A percentile compares a stretch with the other conserved stretches of the same genome.
These are phyloP conservation scores for Heliconius nattereri DNA, from an alignment of 1,140 invertebrate species.

Conservation along the genomic window DNA sequence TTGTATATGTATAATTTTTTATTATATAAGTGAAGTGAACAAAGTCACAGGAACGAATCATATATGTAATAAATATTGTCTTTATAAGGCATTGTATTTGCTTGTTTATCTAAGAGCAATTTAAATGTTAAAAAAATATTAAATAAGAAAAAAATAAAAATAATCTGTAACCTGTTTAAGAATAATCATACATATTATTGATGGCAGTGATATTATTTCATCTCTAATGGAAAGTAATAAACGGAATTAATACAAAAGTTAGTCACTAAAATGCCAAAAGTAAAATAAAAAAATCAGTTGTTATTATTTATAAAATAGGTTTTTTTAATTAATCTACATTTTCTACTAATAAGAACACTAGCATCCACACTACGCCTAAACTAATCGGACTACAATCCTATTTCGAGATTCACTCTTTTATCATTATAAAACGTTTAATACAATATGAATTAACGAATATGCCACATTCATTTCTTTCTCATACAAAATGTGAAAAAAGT, in stretches of 20 bases:
- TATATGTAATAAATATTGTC: constrained; percentile 3
- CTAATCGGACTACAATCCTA: neutral
- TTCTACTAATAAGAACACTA: neutral
- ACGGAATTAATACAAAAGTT: neutral
- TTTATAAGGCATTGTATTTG: neutral
- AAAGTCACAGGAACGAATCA: neutral
- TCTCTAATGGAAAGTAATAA: neutral
- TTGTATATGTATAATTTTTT: no score
- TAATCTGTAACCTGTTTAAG: no score
- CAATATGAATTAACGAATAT: neutral
- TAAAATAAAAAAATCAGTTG: neutral
- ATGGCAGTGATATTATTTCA: neutral
- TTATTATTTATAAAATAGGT: neutral
- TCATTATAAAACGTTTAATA: neutral
- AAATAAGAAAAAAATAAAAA: no score
- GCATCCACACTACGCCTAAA: neutral
- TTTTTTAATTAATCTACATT: neutral
- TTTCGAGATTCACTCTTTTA: neutral
- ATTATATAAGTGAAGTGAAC: neutral
- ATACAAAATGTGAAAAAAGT: neutral
- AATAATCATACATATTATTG: neutral
- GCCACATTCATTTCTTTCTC: neutral
- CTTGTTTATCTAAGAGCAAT: neutral
- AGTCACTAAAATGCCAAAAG: neutral
- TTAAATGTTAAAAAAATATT: neutral